Evolutionary conservation across 2,888 invertebrate genomes (phyloP), one percentile per base, ranked within the genome.

Genomic region (Leptopilina myrica): DNA sequence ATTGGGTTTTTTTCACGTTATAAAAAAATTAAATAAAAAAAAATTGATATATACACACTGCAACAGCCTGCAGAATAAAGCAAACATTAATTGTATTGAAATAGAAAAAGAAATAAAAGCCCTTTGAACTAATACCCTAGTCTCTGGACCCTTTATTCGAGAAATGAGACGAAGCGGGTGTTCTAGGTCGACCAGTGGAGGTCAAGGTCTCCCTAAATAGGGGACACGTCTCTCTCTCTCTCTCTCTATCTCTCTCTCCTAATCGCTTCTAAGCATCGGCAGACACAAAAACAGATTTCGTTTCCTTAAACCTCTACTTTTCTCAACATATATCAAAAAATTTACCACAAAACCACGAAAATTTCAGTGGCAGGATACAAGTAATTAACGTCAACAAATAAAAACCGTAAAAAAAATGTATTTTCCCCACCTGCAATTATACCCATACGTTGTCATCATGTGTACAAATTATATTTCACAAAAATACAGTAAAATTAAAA

Each of bases 121-220:
- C 79, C 78, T 81, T 82, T 80, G 80, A 81, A 82, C 79, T 78
- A 79, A 80, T 81, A 79, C 78, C 78, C 80, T 78, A 82, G 77
- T 84, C 81, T 76, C 79, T 78, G 78, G 78, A 79, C 76, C 82
- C 81, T 43, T 8, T 53, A n/a, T 73, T 73, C 14, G 33, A 53
- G 73, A 53, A 73, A 53, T 53, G 73, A 73, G 56, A 73, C 82
- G 81, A 84, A 82, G 86, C 86, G 87, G 86, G 83, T 85, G 87
- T 88, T 91, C 87, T 91, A 89, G 89, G 88, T 90, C 90, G 88
- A 86, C 86, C 85, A 86, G 82, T 88, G 86, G 88, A 90, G 91
- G 91, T 91, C 90, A 90, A 91, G 91, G 91, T 84, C 89, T 88
- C 85, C 82, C 84, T 80, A 83, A 81, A 84, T 84, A 84, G 83